These are phyloP conservation scores for Gallinago undulata DNA, from an alignment of 2,113 vertebrate genomes.

Conservation along the genomic window DNA sequence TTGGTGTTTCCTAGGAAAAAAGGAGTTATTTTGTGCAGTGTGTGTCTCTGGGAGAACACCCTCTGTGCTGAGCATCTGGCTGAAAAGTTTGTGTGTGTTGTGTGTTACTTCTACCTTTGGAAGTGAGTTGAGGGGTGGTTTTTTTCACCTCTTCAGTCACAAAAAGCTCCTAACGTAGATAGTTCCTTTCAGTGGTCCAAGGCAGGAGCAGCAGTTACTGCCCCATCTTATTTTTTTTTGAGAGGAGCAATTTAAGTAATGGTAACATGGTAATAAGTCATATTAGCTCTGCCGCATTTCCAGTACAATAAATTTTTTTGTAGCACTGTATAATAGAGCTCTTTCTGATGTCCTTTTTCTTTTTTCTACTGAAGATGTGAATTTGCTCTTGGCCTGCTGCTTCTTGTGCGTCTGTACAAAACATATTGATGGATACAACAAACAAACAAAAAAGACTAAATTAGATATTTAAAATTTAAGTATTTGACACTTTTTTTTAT, in stretches of 20 bases:
- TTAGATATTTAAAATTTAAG: neutral
- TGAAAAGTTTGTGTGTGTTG: accelerated
- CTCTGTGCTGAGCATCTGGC: neutral
- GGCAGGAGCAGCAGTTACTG: neutral
- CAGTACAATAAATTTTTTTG: neutral
- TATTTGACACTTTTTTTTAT: neutral
- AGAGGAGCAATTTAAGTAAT: too few relatives aligned
- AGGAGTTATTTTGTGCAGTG: neutral
- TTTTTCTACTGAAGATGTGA: accelerated
- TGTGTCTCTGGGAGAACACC: neutral
- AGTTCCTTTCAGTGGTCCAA: neutral
- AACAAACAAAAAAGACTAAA: neutral
- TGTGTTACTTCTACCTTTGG: neutral
- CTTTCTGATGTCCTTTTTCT: neutral
- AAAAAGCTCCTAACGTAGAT: accelerated
- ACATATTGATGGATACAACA: neutral
- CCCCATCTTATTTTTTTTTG: too few relatives aligned
- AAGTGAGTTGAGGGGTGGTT: neutral
- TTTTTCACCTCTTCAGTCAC: neutral
- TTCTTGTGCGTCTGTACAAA: neutral
- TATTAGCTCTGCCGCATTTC: neutral
- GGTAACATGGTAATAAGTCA: too few relatives aligned
- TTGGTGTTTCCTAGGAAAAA: neutral
- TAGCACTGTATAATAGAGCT: neutral
- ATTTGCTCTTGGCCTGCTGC: accelerated